Evolutionary conservation across 2,888 invertebrate genomes (phyloP).

Genomic region (Beris morrisii): DNA sequence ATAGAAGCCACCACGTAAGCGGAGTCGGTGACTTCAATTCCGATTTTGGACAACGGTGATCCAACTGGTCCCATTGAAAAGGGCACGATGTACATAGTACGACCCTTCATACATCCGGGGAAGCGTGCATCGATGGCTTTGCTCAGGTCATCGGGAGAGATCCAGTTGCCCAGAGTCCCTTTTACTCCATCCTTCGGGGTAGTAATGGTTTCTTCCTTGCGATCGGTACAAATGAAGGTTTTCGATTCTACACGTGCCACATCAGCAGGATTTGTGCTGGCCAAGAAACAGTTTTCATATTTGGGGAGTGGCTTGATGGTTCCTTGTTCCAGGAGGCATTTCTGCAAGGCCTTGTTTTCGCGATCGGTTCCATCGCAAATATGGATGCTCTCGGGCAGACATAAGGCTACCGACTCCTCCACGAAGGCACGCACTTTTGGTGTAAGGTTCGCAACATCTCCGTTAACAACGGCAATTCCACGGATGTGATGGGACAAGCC

Average conservation of each 20-base stretch:
- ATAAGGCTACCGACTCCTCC: conserved; percentile 78
- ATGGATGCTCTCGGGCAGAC: conserved; percentile 85
- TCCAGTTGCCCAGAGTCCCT: conserved; percentile 92
- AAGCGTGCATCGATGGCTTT: conserved; percentile 81
- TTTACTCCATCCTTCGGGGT: conserved; percentile 76
- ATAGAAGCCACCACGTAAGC: conserved; percentile 98
- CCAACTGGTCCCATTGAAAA: conserved; percentile 99
- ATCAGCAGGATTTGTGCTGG: conserved; percentile 94
- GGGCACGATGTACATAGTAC: conserved; percentile 98
- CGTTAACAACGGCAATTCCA: conserved; percentile 59
- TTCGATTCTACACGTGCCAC: conserved; percentile 96
- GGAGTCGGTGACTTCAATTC: conserved; percentile 94
- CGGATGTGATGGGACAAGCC: conserved; percentile 59
- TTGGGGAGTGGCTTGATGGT: conserved; percentile 80
- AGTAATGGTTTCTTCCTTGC: conserved; percentile 82
- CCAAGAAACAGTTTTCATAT: conserved; percentile 94
- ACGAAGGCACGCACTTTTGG: conserved; percentile 67
- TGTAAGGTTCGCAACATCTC: conserved; percentile 57
- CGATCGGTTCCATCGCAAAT: conserved; percentile 89
- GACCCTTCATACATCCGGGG: conserved; percentile 86
- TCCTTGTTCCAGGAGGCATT: conserved; percentile 75
- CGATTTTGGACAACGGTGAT: conserved; percentile 93
- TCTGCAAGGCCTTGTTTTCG: conserved; percentile 77
- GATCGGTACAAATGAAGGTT: conserved; percentile 90
- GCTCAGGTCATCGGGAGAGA: conserved; percentile 80